Evolutionary conservation across 2,113 vertebrate species (phyloP).

Genomic region (Gavia stellata): DNA sequence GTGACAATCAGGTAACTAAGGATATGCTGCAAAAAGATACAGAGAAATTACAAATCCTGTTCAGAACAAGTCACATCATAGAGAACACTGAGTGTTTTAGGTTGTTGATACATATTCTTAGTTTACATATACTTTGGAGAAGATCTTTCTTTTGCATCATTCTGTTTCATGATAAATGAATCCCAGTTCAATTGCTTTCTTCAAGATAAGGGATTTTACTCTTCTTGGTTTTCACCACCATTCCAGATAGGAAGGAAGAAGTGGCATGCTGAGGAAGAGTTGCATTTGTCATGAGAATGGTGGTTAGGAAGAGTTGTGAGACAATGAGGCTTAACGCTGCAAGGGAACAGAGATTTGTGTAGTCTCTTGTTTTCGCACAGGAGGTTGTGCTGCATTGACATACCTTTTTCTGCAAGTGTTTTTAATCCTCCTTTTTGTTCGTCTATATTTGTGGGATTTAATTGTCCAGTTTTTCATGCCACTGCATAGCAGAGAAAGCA

Average conservation of each 20-base stretch:
- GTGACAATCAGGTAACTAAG: neutral
- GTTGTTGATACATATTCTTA: neutral
- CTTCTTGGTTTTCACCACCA: neutral
- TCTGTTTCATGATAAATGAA: neutral
- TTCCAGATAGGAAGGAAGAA: neutral
- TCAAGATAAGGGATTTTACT: neutral
- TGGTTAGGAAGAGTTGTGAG: neutral
- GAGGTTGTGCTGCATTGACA: neutral
- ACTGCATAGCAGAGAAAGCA: neutral
- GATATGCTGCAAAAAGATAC: neutral
- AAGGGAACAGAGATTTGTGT: neutral
- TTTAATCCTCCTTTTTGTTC: neutral
- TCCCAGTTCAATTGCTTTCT: neutral
- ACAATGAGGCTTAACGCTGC: neutral
- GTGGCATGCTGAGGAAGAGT: neutral
- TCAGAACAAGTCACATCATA: neutral
- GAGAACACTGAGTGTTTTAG: neutral
- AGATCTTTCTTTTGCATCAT: neutral
- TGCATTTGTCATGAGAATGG: neutral
- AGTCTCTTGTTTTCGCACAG: neutral
- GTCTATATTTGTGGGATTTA: neutral
- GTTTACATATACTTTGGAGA: neutral
- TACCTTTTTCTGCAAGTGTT: neutral
- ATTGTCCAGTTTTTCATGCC: neutral
- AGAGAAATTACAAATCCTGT: neutral